Percentiles rank a stretch among this genome's conserved stretches.
phyloP scores from a whole-genome alignment of 1,140 invertebrate genomes.

The Geopemphigus sp. region DNA sequence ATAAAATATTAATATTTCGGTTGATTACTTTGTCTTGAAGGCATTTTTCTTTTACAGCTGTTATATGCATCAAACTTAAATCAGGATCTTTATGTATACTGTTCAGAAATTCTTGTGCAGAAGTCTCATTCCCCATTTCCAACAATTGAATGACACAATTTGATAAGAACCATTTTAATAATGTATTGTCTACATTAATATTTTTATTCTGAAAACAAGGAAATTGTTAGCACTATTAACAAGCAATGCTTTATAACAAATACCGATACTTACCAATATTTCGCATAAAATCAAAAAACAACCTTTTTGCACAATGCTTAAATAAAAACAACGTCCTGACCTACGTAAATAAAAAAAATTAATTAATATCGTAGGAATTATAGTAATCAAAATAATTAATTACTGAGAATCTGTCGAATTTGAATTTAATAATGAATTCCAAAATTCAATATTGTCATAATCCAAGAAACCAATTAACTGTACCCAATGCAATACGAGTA shows the following conservation, averaged over 20 bases:
- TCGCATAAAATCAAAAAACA: slow-evolving; percentile 40
- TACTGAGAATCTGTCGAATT: slow-evolving; percentile 19
- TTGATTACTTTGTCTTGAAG: slow-evolving; percentile 14
- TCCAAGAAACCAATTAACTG: slow-evolving; percentile 40
- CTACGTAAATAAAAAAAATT: not conserved
- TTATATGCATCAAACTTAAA: slow-evolving; percentile 40
- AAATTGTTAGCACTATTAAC: not conserved
- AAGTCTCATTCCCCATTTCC: slow-evolving; percentile 41
- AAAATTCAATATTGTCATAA: slow-evolving; percentile 34
- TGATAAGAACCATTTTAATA: slow-evolving; percentile 42
- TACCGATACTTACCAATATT: slow-evolving; percentile 25
- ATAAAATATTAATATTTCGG: slow-evolving; percentile 17
- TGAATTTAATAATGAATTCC: slow-evolving; percentile 30
- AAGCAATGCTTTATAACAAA: not conserved
- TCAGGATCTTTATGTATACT: slow-evolving; percentile 26
- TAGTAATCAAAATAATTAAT: not conserved
- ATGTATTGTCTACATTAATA: slow-evolving; percentile 9
- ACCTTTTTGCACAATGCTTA: slow-evolving; percentile 41
- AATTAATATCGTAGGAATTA: not conserved
- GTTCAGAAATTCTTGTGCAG: slow-evolving; percentile 30
- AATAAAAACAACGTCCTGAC: slow-evolving; percentile 18
- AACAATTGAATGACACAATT: slow-evolving; percentile 36
- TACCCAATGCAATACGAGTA: slow-evolving; percentile 37
- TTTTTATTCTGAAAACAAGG: slow-evolving; percentile 28
- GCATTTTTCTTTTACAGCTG: slow-evolving; percentile 40